A percentile compares a stretch with the other conserved stretches of the same genome.
Evolutionary conservation across 2,797 vertebrate genomes (phyloP).

Genomic region (Brachymystax lenok): DNA sequence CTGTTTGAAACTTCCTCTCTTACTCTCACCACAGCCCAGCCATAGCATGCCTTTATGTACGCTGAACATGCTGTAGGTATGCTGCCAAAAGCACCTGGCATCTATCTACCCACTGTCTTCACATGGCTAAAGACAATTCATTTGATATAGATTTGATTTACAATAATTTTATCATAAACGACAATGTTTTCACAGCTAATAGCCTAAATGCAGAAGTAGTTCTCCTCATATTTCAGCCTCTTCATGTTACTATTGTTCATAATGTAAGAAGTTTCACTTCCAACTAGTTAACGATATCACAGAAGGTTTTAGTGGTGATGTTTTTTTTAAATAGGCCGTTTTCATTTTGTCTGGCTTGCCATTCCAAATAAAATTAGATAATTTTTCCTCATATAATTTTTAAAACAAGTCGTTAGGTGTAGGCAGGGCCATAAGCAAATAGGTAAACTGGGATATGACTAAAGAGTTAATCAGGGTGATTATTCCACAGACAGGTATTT

Average conservation of each 20-base stretch:
- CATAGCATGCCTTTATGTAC: no score
- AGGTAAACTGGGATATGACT: no score
- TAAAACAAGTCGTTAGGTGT: no score
- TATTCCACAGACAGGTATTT: no score
- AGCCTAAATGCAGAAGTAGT: background rate
- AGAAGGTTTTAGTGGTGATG: background rate
- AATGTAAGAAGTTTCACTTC: background rate
- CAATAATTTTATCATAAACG: background rate
- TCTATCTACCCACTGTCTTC: constrained; percentile 19
- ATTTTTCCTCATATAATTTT: no score
- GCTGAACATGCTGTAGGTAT: background rate
- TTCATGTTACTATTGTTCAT: background rate
- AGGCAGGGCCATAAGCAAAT: no score
- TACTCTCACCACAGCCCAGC: constrained; percentile 41
- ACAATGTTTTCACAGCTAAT: background rate
- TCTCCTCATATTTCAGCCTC: background rate
- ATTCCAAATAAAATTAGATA: no score
- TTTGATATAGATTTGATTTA: background rate
- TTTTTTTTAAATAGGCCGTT: background rate
- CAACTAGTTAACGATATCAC: background rate
- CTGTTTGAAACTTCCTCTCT: constrained; percentile 51
- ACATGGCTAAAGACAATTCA: background rate
- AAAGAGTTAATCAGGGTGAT: no score
- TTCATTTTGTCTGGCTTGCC: no score
- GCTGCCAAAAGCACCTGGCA: constrained; percentile 53